These are phyloP conservation scores for Luidia sarsii DNA, from an alignment of 53 echinoderm and acorn worm genomes.

Conservation along the genomic window DNA sequence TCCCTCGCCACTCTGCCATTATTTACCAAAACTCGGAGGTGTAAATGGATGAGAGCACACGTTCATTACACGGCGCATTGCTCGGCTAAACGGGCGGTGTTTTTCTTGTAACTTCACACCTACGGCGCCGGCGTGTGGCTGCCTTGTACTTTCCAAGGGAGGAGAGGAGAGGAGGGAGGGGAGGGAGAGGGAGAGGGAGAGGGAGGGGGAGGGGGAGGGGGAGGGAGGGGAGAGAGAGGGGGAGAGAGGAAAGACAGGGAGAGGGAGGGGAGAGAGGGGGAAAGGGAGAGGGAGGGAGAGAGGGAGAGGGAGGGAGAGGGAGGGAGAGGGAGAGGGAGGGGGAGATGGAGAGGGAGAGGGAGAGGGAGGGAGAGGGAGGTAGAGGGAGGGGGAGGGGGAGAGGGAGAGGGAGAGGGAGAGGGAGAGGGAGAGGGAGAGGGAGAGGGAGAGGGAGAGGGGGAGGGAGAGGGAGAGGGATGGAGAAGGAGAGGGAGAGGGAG, in stretches of 20 bases:
- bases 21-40: conserved; percentile 12
- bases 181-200: too few species aligned
- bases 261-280: not conserved
- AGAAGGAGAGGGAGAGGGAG: too few species aligned
- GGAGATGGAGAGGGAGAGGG: not conserved
- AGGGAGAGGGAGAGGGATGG: too few species aligned
- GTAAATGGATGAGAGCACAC: not conserved
- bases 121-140: conserved; percentile 4
- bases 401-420: too few species aligned
- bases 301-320: not conserved
- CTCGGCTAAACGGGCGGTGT: conserved; percentile 17
- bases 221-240: not conserved
- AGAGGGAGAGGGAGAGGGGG: too few species aligned
- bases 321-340: not conserved
- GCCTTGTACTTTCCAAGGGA: not conserved
- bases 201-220: too few species aligned
- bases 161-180: too few species aligned
- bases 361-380: too few species aligned
- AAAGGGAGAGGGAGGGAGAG: not conserved
- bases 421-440: too few species aligned
- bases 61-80: conserved; percentile 31
- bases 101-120: conserved; percentile 50
- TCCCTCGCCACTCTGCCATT: not conserved
- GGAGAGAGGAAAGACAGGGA: too few species aligned
- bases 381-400: too few species aligned